These are phyloP conservation scores for Vanessa atalanta DNA, from an alignment of 1,140 invertebrate species.

Conservation along the genomic window DNA sequence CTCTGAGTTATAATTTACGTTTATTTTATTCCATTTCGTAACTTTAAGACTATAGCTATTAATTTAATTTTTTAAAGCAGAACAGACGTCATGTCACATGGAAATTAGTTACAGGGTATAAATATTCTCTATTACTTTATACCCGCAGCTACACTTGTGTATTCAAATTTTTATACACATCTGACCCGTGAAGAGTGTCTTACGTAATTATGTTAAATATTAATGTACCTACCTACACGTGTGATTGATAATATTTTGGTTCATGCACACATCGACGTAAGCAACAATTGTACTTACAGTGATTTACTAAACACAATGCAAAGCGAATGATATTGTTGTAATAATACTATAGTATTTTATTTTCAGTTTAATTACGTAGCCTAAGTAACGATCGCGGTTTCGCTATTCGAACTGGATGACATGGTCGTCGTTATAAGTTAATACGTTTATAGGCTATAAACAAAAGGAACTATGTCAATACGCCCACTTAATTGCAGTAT, in stretches of 20 bases:
- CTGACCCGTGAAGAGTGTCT: neutral
- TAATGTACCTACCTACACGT: too few relatives aligned
- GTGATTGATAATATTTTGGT: neutral
- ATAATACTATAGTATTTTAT: neutral
- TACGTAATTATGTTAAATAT: conserved; percentile 1
- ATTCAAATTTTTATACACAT: conserved; percentile 9
- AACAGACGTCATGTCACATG: conserved; percentile 14
- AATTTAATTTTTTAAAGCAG: conserved; percentile 22
- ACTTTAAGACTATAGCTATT: conserved; percentile 27
- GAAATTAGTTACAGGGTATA: conserved; percentile 13
- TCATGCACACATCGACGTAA: neutral
- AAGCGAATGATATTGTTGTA: neutral
- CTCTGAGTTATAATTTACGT: conserved; percentile 23
- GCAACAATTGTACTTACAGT: neutral
- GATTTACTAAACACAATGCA: neutral
- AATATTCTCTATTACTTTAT: conserved; percentile 11
- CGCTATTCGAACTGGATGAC: neutral
- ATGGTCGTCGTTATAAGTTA: conserved; percentile 7
- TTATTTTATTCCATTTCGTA: conserved; percentile 25
- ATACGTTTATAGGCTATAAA: conserved; percentile 25
- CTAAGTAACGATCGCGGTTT: neutral
- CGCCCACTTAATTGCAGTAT: conserved; percentile 42
- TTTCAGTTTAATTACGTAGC: neutral
- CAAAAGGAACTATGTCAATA: conserved; percentile 36
- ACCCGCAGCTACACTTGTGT: conserved; percentile 2